phyloP scores from a whole-genome alignment of 2,888 invertebrate species.

The Automeris io region DNA sequence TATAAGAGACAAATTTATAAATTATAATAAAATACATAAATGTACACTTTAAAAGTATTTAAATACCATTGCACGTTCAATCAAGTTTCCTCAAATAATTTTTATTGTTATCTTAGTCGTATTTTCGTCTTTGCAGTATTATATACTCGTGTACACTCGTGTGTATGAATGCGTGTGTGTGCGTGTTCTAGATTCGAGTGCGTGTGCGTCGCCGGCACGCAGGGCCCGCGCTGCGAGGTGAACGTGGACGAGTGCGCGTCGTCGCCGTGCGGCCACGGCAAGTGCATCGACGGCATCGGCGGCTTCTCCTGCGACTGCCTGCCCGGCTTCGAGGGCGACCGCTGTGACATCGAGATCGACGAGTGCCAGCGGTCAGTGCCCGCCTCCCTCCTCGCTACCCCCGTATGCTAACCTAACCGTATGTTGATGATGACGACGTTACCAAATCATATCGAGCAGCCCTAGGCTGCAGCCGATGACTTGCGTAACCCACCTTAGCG shows the following conservation, averaged over 20 bases:
- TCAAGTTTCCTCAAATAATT: too few relatives aligned
- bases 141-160: background rate
- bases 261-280: conserved; percentile 85
- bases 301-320: conserved; percentile 87
- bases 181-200: conserved; percentile 81
- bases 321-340: conserved; percentile 88
- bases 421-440: too few relatives aligned
- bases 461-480: too few relatives aligned
- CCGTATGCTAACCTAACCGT: too few relatives aligned
- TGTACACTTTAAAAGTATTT: too few relatives aligned
- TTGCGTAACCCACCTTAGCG: too few relatives aligned
- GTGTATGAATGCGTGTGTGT: background rate
- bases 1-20: too few relatives aligned
- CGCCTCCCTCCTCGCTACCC: background rate
- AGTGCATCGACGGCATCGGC: conserved; percentile 87
- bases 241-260: conserved; percentile 92
- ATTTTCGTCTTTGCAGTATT: background rate
- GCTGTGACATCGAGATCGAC: conserved; percentile 89
- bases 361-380: conserved; percentile 87
- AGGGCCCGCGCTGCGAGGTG: conserved; percentile 87
- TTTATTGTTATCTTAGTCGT: too few relatives aligned
- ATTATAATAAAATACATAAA: too few relatives aligned
- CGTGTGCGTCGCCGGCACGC: conserved; percentile 85
- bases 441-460: too few relatives aligned
- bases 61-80: too few relatives aligned